Evolutionary conservation across 2,113 vertebrate genomes (phyloP).

Genomic region (Synchiropus splendidus): DNA sequence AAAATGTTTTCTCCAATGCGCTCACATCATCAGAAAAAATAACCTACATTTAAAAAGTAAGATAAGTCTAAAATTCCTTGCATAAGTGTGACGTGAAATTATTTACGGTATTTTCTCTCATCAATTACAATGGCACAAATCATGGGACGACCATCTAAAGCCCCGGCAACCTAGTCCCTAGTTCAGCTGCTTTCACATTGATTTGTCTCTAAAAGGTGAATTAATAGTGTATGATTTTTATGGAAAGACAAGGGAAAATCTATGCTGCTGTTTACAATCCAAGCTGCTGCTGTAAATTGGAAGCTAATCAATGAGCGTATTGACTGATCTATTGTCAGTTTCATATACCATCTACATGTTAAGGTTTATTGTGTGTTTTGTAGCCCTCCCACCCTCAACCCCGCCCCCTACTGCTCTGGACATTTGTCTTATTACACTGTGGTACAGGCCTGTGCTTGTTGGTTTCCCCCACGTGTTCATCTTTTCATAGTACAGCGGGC

Average conservation of each 20-base stretch:
- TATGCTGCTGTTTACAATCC: slow-evolving; percentile 59
- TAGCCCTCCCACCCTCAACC: too few species aligned
- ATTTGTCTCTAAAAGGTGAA: slow-evolving; percentile 45
- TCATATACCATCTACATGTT: too few species aligned
- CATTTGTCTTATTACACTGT: not conserved
- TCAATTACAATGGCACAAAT: too few species aligned
- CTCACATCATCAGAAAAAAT: too few species aligned
- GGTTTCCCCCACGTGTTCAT: not conserved
- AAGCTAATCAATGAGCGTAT: slow-evolving; percentile 50
- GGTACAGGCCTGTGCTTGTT: not conserved
- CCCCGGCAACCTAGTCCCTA: too few species aligned
- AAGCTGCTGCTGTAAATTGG: slow-evolving; percentile 52
- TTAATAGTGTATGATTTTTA: slow-evolving; percentile 50
- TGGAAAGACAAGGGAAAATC: slow-evolving; percentile 54
- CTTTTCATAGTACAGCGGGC: slow-evolving; percentile 32
- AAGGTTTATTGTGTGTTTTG: too few species aligned
- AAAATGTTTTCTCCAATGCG: too few species aligned
- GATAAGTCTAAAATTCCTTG: too few species aligned
- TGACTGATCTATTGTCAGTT: slow-evolving; percentile 43
- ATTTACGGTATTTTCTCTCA: too few species aligned
- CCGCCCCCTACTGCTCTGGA: not conserved
- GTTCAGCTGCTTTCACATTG: slow-evolving; percentile 21
- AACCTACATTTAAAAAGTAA: too few species aligned
- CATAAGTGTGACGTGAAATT: too few species aligned
- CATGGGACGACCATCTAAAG: too few species aligned